These are phyloP conservation scores for Macrosoma leucophasiata DNA, from an alignment of 2,888 invertebrate species.

Conservation along the genomic window DNA sequence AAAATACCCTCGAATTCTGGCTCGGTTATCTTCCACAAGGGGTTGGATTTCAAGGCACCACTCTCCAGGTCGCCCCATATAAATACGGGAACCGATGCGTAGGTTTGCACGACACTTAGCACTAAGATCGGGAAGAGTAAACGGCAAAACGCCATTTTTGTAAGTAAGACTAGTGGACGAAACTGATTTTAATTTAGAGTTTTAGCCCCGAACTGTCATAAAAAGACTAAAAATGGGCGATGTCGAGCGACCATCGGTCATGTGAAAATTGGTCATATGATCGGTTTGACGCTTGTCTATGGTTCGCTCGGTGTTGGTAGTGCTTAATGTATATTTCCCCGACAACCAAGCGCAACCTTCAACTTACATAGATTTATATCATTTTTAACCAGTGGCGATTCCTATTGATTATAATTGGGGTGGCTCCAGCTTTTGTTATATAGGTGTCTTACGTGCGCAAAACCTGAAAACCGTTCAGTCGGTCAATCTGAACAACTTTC, in stretches of 20 bases:
- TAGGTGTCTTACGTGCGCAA: no score
- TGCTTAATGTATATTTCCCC: no score
- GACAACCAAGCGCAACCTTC: no score
- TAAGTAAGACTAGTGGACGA: conserved; percentile 51
- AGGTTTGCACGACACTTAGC: conserved; percentile 50
- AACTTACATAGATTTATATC: no score
- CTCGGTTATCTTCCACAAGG: conserved; percentile 42
- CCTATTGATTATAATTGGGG: no score
- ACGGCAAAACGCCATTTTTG: conserved; percentile 66
- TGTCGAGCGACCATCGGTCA: conserved; percentile 61
- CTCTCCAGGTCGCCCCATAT: conserved; percentile 70
- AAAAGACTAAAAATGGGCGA: conserved; percentile 55
- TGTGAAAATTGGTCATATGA: conserved; percentile 74
- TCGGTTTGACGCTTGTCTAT: conserved; percentile 58
- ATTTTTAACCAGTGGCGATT: no score
- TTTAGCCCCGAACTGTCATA: conserved; percentile 51
- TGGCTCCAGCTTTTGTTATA: no score
- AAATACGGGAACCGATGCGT: conserved; percentile 70
- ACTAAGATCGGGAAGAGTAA: conserved; percentile 56
- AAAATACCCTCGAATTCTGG: conserved; percentile 52
- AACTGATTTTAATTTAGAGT: conserved; percentile 47
- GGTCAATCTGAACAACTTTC: no score
- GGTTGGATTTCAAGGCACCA: conserved; percentile 39
- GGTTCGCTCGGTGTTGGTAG: conserved; percentile 32
- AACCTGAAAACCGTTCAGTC: no score